Evolutionary conservation across 1,140 invertebrate genomes (phyloP).

Genomic region (Aradophagus sp.): DNA sequence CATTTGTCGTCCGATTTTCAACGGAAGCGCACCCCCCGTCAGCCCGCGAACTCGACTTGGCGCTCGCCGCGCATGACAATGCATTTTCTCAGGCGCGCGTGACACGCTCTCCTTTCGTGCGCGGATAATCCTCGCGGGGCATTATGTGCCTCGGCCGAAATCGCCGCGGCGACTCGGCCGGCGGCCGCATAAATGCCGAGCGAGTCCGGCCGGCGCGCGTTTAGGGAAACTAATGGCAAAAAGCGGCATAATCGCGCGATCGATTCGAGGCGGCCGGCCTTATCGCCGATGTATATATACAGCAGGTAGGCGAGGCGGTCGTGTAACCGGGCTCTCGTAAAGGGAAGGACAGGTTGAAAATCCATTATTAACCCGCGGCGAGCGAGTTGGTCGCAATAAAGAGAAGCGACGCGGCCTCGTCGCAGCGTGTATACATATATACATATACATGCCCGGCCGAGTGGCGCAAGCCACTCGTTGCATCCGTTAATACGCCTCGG

Average conservation of each 20-base stretch:
- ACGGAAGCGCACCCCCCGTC: no score
- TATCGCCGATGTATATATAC: constrained; percentile 69
- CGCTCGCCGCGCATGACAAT: constrained; percentile 20
- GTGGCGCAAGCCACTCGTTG: constrained; percentile 30
- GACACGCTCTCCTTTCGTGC: constrained; percentile 21
- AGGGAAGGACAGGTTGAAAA: constrained; percentile 71
- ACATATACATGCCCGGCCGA: constrained; percentile 28
- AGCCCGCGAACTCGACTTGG: no score
- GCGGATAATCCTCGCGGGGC: constrained; percentile 23
- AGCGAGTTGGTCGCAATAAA: constrained; percentile 62
- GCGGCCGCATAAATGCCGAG: constrained; percentile 53
- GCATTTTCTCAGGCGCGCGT: constrained; percentile 18
- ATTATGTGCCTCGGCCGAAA: constrained; percentile 52
- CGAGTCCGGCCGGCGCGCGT: constrained; percentile 56
- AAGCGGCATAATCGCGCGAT: constrained; percentile 63
- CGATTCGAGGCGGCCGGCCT: constrained; percentile 57
- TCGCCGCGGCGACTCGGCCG: constrained; percentile 23
- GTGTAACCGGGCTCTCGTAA: constrained; percentile 65
- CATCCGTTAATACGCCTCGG: constrained; percentile 28
- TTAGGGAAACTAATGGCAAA: constrained; percentile 71
- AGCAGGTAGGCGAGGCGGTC: constrained; percentile 63
- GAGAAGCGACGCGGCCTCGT: constrained; percentile 52
- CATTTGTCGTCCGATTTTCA: no score
- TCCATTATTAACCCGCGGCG: constrained; percentile 69
- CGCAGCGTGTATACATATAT: constrained; percentile 21